Evolutionary conservation across 2,888 invertebrate species (phyloP).

Genomic region (Conchocele bisecta): DNA sequence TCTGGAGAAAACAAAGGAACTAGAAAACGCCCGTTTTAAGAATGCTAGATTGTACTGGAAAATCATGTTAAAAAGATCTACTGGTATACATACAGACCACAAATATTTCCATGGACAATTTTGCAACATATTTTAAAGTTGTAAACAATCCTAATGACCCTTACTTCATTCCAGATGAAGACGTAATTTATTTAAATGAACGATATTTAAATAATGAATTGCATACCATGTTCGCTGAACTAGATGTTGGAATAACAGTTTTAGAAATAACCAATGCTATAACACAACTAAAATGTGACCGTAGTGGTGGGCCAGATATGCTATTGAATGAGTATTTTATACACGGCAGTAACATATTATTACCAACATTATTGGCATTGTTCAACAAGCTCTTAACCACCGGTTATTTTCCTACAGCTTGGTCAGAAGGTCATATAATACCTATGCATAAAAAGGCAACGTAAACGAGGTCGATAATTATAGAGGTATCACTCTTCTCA

Average conservation of each 20-base stretch:
- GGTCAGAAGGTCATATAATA: not conserved
- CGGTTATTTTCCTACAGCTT: not conserved
- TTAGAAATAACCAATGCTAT: not conserved
- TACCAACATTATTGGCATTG: not conserved
- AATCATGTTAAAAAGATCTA: not conserved
- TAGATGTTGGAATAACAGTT: not conserved
- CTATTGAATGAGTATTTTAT: not conserved
- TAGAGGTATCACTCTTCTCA: not conserved
- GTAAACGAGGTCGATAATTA: not conserved
- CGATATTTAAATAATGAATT: not conserved
- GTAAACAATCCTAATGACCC: not conserved
- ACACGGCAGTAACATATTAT: not conserved
- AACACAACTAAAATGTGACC: not conserved
- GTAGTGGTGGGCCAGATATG: not conserved
- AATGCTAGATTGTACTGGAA: not conserved
- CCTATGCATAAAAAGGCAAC: not conserved
- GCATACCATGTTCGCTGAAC: not conserved
- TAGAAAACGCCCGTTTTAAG: not conserved
- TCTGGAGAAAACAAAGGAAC: not conserved
- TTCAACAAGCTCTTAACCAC: not conserved
- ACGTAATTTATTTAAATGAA: not conserved
- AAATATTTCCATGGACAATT: not conserved
- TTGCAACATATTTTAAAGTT: not conserved
- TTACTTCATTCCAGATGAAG: not conserved
- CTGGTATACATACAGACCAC: not conserved